Evolutionary conservation across 2,888 invertebrate genomes (phyloP).

Genomic region (Petrophora chlorosata): DNA sequence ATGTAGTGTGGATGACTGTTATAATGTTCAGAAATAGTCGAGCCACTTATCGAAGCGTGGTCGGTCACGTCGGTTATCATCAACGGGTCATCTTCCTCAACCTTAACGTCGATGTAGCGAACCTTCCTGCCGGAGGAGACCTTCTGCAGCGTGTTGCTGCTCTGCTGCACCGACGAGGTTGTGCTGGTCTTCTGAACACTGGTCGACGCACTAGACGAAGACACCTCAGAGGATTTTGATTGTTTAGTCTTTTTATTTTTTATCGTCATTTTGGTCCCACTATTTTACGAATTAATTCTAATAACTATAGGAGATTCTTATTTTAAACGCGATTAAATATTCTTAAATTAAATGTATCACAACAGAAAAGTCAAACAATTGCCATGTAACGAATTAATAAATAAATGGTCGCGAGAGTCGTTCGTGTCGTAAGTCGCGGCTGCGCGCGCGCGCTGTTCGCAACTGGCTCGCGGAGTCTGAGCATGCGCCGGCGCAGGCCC

Average conservation of each 20-base stretch:
- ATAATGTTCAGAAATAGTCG: constrained; percentile 77
- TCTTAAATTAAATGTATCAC: constrained; percentile 59
- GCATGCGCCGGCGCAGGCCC: constrained; percentile 53
- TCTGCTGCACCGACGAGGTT: constrained; percentile 69
- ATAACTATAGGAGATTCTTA: constrained; percentile 65
- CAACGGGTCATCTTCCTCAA: constrained; percentile 80
- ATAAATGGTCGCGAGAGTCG: constrained; percentile 74
- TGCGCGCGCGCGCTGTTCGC: constrained; percentile 78
- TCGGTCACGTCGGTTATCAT: constrained; percentile 81
- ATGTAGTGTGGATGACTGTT: constrained; percentile 81
- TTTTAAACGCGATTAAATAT: constrained; percentile 63
- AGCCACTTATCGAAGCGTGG: constrained; percentile 75
- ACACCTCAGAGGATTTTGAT: constrained; percentile 71
- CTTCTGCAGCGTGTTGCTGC: constrained; percentile 72
- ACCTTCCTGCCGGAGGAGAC: constrained; percentile 78
- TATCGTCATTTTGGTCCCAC: constrained; percentile 80
- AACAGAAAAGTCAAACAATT: constrained; percentile 64
- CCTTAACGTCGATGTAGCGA: constrained; percentile 80
- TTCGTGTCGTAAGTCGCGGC: constrained; percentile 74
- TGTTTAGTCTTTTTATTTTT: constrained; percentile 83
- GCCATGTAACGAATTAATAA: constrained; percentile 66
- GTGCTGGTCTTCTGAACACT: constrained; percentile 77
- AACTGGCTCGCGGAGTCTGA: constrained; percentile 77
- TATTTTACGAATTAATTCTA: constrained; percentile 47
- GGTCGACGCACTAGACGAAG: constrained; percentile 69